Conservation (phyloP, 2,888 invertebrate species). For the Dolichopus griseipennis region DNA sequence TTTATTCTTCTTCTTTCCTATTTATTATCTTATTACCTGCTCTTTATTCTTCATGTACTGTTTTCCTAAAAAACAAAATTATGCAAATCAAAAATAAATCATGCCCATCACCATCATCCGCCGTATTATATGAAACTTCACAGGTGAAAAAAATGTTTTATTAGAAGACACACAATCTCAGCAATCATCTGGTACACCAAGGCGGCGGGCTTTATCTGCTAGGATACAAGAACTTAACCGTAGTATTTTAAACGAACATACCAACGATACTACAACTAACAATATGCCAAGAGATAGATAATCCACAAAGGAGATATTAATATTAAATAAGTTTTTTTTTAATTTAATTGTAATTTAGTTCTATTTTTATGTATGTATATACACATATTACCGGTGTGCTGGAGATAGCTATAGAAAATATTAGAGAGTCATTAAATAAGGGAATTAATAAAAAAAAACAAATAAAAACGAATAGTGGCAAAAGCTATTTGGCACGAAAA, state of each 20-base stretch:
- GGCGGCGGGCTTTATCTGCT: slow-evolving; percentile 42
- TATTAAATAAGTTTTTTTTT: background rate
- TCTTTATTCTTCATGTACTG: background rate
- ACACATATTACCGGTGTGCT: too few relatives aligned
- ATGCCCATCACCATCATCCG: background rate
- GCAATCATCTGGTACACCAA: slow-evolving; percentile 40
- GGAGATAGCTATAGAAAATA: too few relatives aligned
- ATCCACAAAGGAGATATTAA: slow-evolving; percentile 8
- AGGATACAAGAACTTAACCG: slow-evolving; percentile 43
- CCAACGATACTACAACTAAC: slow-evolving; percentile 18
- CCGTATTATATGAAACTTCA: slow-evolving; percentile 21
- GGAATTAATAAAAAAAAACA: too few relatives aligned
- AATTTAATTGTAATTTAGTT: too few relatives aligned
- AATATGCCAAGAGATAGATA: slow-evolving; percentile 14
- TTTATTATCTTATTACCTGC: background rate
- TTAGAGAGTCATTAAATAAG: too few relatives aligned
- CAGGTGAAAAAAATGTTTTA: slow-evolving; percentile 75
- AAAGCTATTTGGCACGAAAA: too few relatives aligned
- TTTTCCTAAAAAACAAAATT: background rate
- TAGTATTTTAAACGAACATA: slow-evolving; percentile 41
- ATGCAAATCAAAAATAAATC: background rate
- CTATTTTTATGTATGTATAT: too few relatives aligned
- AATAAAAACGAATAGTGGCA: too few relatives aligned
- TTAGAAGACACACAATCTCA: slow-evolving; percentile 62
- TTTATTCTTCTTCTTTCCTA: background rate